Percentiles rank a stretch among this genome's conserved stretches.
phyloP scores from a whole-genome alignment of 2,888 invertebrate species.

The Ochropleura leucogaster region DNA sequence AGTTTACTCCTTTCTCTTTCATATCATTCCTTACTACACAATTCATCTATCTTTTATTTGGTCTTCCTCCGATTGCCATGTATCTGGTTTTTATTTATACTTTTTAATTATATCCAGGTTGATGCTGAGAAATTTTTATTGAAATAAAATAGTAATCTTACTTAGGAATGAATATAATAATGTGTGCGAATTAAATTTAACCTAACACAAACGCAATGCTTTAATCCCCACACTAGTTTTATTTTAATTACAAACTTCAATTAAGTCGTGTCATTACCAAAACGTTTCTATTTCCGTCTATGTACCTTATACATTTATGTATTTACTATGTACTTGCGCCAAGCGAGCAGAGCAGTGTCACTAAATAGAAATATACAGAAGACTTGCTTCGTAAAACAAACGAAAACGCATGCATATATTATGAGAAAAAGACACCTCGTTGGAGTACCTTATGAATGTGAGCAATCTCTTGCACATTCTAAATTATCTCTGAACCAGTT shows the following conservation, averaged over 20 bases:
- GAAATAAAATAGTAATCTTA: background rate
- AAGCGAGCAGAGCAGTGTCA: constrained; percentile 5
- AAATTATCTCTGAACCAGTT: too few species aligned
- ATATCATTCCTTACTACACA: too few species aligned
- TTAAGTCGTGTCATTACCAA: constrained; percentile 45
- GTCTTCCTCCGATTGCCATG: too few species aligned
- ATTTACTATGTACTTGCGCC: constrained; percentile 33
- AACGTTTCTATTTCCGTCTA: constrained; percentile 48
- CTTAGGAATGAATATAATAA: background rate
- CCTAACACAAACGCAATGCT: background rate
- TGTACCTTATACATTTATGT: constrained; percentile 44
- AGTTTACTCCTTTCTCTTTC: too few species aligned
- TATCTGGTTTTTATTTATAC: background rate
- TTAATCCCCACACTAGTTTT: constrained; percentile 18
- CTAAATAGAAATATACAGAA: background rate
- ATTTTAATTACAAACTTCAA: constrained; percentile 39
- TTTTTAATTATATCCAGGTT: background rate
- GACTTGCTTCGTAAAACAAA: background rate
- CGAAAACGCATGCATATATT: background rate
- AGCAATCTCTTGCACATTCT: background rate
- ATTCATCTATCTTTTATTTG: too few species aligned
- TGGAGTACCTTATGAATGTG: background rate
- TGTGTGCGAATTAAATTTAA: background rate
- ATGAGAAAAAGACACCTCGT: background rate
- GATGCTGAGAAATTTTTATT: background rate